These are phyloP conservation scores for Vanessa tameamea DNA, from an alignment of 1,140 invertebrate genomes.

Conservation along the genomic window DNA sequence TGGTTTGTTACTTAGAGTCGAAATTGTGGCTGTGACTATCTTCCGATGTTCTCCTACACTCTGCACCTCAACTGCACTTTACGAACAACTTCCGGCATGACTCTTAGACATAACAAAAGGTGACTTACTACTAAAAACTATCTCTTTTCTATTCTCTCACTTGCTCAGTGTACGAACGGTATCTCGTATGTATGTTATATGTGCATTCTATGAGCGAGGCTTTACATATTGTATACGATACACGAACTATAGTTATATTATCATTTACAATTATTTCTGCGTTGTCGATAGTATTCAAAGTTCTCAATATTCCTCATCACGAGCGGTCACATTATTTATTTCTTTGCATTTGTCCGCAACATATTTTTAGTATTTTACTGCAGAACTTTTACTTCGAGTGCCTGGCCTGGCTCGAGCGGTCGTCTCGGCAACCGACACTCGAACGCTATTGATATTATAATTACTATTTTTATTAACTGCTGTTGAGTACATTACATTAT, in stretches of 20 bases:
- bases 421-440: slow-evolving; percentile 35
- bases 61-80: slow-evolving; percentile 62
- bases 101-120: slow-evolving; percentile 71
- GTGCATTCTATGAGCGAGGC: slow-evolving; percentile 66
- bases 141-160: slow-evolving; percentile 68
- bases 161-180: slow-evolving; percentile 56
- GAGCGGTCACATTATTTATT: slow-evolving; percentile 65
- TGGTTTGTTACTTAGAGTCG: slow-evolving; percentile 63
- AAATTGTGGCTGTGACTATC: slow-evolving; percentile 78
- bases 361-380: slow-evolving; percentile 39
- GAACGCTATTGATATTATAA: slow-evolving; percentile 25
- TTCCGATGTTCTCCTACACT: slow-evolving; percentile 61
- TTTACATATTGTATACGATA: slow-evolving; percentile 63
- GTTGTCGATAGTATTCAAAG: slow-evolving; percentile 47
- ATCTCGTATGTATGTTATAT: slow-evolving; percentile 58
- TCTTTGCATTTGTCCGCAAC: slow-evolving; percentile 60
- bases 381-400: slow-evolving; percentile 29
- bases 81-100: slow-evolving; percentile 65
- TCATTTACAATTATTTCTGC: slow-evolving; percentile 52
- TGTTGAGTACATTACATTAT: slow-evolving; percentile 70
- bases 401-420: slow-evolving; percentile 24
- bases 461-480: slow-evolving; percentile 51
- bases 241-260: slow-evolving; percentile 42
- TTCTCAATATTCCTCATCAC: slow-evolving; percentile 44
- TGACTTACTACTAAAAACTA: slow-evolving; percentile 84